These are phyloP conservation scores for Drosophila subsilvestris DNA, from an alignment of 2,888 invertebrate species.

Conservation along the genomic window DNA sequence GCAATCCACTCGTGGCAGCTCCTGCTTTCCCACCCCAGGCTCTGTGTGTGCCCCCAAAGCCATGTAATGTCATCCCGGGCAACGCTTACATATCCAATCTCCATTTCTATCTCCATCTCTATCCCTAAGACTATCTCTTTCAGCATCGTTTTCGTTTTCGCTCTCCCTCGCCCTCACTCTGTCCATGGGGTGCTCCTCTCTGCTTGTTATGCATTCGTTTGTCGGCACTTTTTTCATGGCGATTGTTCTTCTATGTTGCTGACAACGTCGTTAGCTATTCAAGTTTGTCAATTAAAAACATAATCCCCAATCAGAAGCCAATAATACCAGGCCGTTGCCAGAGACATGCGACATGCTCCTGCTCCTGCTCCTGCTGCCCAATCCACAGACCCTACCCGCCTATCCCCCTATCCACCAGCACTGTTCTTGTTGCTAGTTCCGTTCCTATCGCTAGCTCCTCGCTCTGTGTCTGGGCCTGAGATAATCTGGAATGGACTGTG, in stretches of 20 bases:
- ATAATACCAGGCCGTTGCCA: conserved; percentile 67
- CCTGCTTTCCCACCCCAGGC: background rate
- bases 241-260: conserved; percentile 64
- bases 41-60: background rate
- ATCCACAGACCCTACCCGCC: background rate
- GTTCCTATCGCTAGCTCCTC: background rate
- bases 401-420: background rate
- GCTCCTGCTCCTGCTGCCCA: background rate
- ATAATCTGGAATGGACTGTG: conserved; percentile 54
- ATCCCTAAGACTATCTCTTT: conserved; percentile 1
- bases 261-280: conserved; percentile 79
- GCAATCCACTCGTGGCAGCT: conserved; percentile 15
- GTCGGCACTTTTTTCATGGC: conserved; percentile 68
- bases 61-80: conserved; percentile 18
- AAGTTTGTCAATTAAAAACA: conserved; percentile 79
- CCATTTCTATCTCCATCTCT: conserved; percentile 10
- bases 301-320: conserved; percentile 80
- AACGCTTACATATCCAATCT: conserved; percentile 28
- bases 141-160: background rate
- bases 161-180: background rate
- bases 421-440: background rate
- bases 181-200: background rate
- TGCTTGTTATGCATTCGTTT: conserved; percentile 76
- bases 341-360: conserved; percentile 10
- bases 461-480: conserved; percentile 25